Percentiles rank a stretch among this genome's conserved stretches.
phyloP scores from a whole-genome alignment of 2,888 invertebrate genomes.

The Limnephilus auricula region DNA sequence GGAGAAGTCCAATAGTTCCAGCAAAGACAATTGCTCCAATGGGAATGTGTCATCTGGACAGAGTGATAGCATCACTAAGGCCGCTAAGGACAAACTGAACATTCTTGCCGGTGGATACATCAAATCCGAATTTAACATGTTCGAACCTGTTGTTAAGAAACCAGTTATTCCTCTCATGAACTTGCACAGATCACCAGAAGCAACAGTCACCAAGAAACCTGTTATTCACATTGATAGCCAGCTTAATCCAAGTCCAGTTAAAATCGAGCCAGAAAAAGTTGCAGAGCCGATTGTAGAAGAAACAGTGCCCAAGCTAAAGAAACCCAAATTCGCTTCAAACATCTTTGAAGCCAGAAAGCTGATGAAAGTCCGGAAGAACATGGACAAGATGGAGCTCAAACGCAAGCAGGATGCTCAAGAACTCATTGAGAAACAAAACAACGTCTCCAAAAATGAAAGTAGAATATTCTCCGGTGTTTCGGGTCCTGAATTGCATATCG shows the following conservation, averaged over 20 bases:
- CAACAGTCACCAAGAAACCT: conserved; percentile 47
- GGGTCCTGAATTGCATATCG: conserved; percentile 76
- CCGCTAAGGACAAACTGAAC: conserved; percentile 70
- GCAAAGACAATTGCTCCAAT: conserved; percentile 74
- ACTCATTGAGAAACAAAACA: conserved; percentile 75
- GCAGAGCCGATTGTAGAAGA: not conserved
- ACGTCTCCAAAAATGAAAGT: conserved; percentile 75
- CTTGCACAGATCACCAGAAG: conserved; percentile 51
- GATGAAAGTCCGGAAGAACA: conserved; percentile 82
- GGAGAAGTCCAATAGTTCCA: conserved; percentile 74
- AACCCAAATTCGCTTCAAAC: conserved; percentile 84
- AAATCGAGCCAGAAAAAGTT: not conserved
- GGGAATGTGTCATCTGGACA: conserved; percentile 76
- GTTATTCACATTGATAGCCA: conserved; percentile 64
- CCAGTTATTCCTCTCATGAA: conserved; percentile 44
- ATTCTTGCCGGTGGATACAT: conserved; percentile 63
- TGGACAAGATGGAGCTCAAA: conserved; percentile 80
- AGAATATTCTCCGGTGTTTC: conserved; percentile 76
- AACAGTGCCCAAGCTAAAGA: conserved; percentile 73
- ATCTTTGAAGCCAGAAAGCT: conserved; percentile 81
- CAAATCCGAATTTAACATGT: conserved; percentile 66
- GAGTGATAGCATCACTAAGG: conserved; percentile 74
- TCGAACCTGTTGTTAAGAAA: conserved; percentile 62
- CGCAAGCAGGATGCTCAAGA: conserved; percentile 77
- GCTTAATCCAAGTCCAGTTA: conserved; percentile 61